Percentiles rank a stretch among this genome's conserved stretches.
phyloP scores from a whole-genome alignment of 2,797 vertebrate species.

The Pseudocheirus occidentalis region DNA sequence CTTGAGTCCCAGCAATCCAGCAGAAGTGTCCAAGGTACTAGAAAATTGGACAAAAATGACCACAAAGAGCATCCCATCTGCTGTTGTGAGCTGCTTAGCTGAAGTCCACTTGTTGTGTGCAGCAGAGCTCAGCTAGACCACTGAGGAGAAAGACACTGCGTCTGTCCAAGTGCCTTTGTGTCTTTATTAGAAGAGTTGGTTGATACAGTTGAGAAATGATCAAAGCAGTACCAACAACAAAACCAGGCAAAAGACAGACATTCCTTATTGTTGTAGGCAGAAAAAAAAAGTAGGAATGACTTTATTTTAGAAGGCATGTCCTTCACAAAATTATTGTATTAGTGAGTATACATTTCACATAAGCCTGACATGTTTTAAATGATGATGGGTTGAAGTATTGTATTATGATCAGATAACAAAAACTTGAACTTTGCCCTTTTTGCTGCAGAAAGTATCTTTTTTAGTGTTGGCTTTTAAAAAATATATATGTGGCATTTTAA shows the following conservation, averaged over 20 bases:
- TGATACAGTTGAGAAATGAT: constrained; percentile 35
- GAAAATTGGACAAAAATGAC: constrained; percentile 88
- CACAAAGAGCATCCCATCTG: constrained; percentile 84
- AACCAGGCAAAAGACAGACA: neutral
- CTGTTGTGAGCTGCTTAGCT: constrained; percentile 88
- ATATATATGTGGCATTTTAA: constrained; percentile 62
- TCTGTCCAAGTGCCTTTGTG: constrained; percentile 77
- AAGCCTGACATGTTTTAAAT: neutral
- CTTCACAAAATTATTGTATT: neutral
- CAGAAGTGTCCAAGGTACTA: constrained; percentile 88
- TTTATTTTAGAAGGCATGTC: neutral
- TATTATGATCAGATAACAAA: constrained; percentile 55
- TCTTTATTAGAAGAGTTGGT: constrained; percentile 11
- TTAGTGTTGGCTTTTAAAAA: constrained; percentile 69
- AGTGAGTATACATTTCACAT: neutral
- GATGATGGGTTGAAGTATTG: neutral
- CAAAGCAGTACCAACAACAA: neutral
- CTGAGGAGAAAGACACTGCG: neutral
- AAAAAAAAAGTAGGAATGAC: neutral
- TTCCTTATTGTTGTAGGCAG: neutral
- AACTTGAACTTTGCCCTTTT: constrained; percentile 76
- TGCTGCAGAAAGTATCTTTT: constrained; percentile 73
- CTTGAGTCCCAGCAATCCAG: constrained; percentile 91
- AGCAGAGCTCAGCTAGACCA: constrained; percentile 63
- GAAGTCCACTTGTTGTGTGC: constrained; percentile 88